Evolutionary conservation across 1,140 invertebrate species (phyloP).

Genomic region (Tribolium castaneum): DNA sequence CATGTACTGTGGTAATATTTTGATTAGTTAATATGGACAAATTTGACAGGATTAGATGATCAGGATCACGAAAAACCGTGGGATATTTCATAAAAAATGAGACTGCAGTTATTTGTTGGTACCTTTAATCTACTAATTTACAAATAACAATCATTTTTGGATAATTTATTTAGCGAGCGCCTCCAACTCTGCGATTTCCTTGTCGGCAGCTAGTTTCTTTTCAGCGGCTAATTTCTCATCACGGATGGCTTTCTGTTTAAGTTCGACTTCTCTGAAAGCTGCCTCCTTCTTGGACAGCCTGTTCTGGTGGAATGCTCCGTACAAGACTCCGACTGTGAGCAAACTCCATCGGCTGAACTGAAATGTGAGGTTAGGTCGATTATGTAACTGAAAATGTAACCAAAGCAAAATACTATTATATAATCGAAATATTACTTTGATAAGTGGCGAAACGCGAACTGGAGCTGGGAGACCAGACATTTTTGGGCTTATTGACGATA

Average conservation of each 20-base stretch:
- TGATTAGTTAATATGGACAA: too few species aligned
- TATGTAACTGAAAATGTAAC: constrained; percentile 41
- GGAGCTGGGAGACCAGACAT: constrained; percentile 71
- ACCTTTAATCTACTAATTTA: constrained; percentile 32
- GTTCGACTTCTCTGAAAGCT: constrained; percentile 72
- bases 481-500: constrained; percentile 51
- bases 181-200: constrained; percentile 62
- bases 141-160: constrained; percentile 6
- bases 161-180: constrained; percentile 52
- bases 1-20: too few species aligned
- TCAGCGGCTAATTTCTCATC: constrained; percentile 78
- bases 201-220: constrained; percentile 69
- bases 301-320: constrained; percentile 77
- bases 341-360: constrained; percentile 81
- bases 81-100: not conserved
- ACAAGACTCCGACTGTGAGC: constrained; percentile 73
- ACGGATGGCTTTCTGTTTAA: constrained; percentile 72
- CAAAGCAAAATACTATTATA: not conserved
- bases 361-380: constrained; percentile 52
- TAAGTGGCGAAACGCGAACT: constrained; percentile 77
- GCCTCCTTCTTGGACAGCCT: constrained; percentile 75
- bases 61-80: too few species aligned
- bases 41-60: too few species aligned
- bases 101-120: not conserved
- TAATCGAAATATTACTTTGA: constrained; percentile 70